These are phyloP conservation scores for Zosterops hypoxanthus DNA, from an alignment of 2,113 vertebrate species.

Conservation along the genomic window DNA sequence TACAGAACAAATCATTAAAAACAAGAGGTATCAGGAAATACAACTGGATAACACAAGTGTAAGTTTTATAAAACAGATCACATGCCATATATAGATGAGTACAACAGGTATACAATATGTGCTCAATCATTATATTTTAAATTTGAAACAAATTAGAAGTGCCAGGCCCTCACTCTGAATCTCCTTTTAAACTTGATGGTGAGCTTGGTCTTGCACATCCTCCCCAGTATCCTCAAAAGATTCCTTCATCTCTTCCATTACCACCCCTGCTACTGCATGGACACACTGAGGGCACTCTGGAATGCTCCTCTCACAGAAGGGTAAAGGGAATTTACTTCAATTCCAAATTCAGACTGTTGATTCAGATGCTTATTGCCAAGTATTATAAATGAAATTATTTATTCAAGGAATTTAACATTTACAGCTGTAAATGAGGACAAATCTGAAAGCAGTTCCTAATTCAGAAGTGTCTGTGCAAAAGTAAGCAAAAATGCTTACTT, in stretches of 20 bases:
- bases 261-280: neutral
- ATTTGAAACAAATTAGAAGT: neutral
- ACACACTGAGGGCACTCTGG: neutral
- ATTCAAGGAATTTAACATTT: neutral
- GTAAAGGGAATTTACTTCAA: neutral
- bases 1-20: neutral
- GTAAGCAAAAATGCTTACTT: neutral
- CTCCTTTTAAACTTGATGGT: neutral
- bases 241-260: neutral
- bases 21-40: neutral
- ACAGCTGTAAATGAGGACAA: neutral
- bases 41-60: fast-evolving
- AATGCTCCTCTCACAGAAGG: fast-evolving
- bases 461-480: neutral
- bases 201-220: neutral
- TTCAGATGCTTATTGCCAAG: neutral
- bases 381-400: neutral
- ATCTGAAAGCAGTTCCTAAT: neutral
- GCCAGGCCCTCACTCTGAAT: neutral
- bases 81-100: neutral
- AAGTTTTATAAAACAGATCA: neutral
- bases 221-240: neutral
- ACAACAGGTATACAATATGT: neutral
- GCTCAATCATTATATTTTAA: neutral
- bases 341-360: neutral